Conservation (phyloP, 35 echinoderm and acorn worm genomes). For the Acanthaster planci region DNA sequence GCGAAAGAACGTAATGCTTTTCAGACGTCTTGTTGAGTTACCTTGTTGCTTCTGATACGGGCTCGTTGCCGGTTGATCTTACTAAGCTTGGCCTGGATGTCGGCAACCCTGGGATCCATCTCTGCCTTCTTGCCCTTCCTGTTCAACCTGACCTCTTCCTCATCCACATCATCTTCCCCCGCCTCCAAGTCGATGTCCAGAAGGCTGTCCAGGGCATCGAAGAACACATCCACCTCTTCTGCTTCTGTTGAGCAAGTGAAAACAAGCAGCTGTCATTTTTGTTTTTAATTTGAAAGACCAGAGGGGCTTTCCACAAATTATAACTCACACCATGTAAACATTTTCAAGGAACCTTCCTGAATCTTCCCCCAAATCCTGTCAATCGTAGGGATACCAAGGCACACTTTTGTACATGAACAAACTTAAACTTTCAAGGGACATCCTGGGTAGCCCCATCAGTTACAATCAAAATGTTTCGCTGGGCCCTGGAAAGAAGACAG, state of each 20-base stretch:
- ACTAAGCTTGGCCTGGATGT: slow-evolving; percentile 58
- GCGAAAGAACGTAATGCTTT: background rate
- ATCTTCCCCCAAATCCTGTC: no score
- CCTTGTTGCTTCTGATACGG: slow-evolving; percentile 76
- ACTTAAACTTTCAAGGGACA: no score
- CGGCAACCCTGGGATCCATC: slow-evolving; percentile 59
- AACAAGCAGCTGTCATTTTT: no score
- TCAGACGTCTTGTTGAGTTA: background rate
- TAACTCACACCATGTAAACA: no score
- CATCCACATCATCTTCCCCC: slow-evolving; percentile 31
- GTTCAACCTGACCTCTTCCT: slow-evolving; percentile 18
- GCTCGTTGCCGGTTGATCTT: slow-evolving; percentile 77
- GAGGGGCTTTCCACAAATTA: no score
- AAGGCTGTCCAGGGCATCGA: slow-evolving; percentile 79
- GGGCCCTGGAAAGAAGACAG: no score
- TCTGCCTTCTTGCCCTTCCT: slow-evolving; percentile 39
- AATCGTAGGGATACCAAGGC: no score
- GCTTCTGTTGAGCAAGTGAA: slow-evolving; percentile 53
- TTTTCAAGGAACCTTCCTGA: no score
- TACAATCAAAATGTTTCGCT: no score
- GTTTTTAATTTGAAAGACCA: no score
- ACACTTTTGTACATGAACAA: no score
- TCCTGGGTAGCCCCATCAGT: no score
- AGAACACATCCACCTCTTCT: slow-evolving; percentile 75
- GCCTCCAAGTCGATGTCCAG: slow-evolving; percentile 46